Conservation (phyloP, 1,140 invertebrate species). For the Drosophila prosaltans region DNA sequence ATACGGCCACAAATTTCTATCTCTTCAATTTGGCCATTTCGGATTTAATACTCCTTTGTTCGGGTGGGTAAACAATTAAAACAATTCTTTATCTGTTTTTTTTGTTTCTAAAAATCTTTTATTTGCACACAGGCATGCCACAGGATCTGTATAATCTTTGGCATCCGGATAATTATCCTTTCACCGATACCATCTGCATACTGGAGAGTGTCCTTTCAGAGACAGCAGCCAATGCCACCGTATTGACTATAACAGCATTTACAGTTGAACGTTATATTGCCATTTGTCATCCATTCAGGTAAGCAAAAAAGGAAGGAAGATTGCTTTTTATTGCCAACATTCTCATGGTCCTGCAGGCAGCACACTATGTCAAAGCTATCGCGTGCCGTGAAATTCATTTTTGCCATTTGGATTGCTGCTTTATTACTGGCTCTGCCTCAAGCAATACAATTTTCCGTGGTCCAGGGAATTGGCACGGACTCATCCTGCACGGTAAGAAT, state of each 20-base stretch:
- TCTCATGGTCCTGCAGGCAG: slow-evolving; percentile 73
- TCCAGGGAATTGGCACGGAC: slow-evolving; percentile 66
- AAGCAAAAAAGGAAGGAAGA: slow-evolving; percentile 22
- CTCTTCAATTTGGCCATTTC: slow-evolving; percentile 94
- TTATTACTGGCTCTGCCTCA: slow-evolving; percentile 91
- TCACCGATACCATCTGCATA: slow-evolving; percentile 90
- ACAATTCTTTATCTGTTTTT: background rate
- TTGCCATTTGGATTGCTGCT: slow-evolving; percentile 89
- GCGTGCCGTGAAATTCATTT: slow-evolving; percentile 88
- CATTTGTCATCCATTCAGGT: slow-evolving; percentile 90
- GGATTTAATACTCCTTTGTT: slow-evolving; percentile 91
- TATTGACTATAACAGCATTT: slow-evolving; percentile 95
- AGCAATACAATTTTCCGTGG: slow-evolving; percentile 89
- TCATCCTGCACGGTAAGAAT: slow-evolving; percentile 84
- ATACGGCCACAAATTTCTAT: slow-evolving; percentile 93
- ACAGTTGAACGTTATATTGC: slow-evolving; percentile 93
- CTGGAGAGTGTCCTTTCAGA: slow-evolving; percentile 90
- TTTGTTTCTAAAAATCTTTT: background rate
- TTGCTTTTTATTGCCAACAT: slow-evolving; percentile 16
- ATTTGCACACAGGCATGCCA: slow-evolving; percentile 86
- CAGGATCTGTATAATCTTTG: slow-evolving; percentile 92
- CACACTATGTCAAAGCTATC: slow-evolving; percentile 94
- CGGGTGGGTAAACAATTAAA: slow-evolving; percentile 63
- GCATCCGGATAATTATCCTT: slow-evolving; percentile 89
- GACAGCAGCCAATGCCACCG: slow-evolving; percentile 94